phyloP scores from a whole-genome alignment of 2,113 vertebrate species.

The Melozone crissalis region DNA sequence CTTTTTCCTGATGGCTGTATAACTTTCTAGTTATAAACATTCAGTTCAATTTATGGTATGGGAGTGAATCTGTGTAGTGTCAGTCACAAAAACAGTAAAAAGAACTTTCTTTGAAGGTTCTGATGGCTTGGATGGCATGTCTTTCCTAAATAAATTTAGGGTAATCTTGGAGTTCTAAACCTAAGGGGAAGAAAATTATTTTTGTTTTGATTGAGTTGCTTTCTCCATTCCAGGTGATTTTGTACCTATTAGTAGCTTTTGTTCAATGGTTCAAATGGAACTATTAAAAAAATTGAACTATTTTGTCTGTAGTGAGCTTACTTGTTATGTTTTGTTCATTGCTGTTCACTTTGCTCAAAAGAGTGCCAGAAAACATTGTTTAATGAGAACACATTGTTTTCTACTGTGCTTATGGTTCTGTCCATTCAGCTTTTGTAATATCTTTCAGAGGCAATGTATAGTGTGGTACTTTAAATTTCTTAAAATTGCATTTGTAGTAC shows the following conservation, averaged over 20 bases:
- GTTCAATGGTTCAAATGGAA: neutral
- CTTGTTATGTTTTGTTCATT: neutral
- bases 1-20: neutral
- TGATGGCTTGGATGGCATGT: neutral
- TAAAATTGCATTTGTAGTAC: neutral
- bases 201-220: neutral
- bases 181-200: neutral
- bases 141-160: neutral
- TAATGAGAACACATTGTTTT: neutral
- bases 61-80: neutral
- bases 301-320: neutral
- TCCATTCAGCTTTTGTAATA: neutral
- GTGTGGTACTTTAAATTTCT: neutral
- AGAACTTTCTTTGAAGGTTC: neutral
- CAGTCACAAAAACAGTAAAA: neutral
- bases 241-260: neutral
- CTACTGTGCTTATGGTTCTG: neutral
- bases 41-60: neutral
- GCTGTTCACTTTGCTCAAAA: neutral
- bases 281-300: neutral
- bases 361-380: neutral
- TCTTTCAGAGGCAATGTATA: neutral
- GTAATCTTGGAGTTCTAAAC: neutral
- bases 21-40: neutral
- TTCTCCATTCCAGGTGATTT: neutral